These are phyloP conservation scores for Procapra przewalskii DNA, from an alignment of 2,113 vertebrate species.

Conservation along the genomic window DNA sequence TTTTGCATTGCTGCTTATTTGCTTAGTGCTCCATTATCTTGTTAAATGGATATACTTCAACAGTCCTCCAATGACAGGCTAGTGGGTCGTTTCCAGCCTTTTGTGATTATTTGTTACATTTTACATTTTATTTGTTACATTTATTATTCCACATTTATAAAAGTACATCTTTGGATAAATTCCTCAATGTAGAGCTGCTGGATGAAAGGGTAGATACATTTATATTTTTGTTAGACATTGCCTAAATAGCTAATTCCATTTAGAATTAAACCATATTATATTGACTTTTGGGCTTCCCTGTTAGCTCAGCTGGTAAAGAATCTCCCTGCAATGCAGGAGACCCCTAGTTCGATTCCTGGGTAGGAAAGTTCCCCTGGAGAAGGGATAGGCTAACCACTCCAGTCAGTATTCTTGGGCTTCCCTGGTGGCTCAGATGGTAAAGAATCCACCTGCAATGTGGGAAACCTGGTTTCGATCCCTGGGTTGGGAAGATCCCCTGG, in stretches of 20 bases:
- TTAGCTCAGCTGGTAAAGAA: not conserved
- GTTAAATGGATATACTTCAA: not conserved
- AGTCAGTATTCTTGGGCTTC: not conserved
- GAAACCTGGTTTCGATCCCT: not conserved
- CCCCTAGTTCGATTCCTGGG: not conserved
- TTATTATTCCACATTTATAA: constrained; percentile 14
- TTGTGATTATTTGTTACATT: not conserved
- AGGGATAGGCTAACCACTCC: not conserved
- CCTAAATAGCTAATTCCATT: not conserved
- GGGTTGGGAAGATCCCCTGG: not conserved
- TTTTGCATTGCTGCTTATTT: not conserved
- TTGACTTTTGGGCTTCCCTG: not conserved
- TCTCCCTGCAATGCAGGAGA: not conserved
- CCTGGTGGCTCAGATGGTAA: not conserved
- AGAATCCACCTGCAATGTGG: not conserved
- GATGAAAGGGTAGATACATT: not conserved
- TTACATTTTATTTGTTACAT: not conserved
- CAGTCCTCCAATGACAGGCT: not conserved
- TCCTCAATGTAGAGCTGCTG: not conserved
- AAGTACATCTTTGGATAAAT: not conserved
- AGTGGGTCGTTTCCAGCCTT: not conserved
- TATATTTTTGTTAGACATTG: not conserved
- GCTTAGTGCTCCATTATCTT: not conserved
- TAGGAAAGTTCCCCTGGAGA: not conserved
- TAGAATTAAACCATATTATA: not conserved